Base-by-base conservation (phyloP, 2,888 invertebrate species). In the Scaeva pyrastri region DNA sequence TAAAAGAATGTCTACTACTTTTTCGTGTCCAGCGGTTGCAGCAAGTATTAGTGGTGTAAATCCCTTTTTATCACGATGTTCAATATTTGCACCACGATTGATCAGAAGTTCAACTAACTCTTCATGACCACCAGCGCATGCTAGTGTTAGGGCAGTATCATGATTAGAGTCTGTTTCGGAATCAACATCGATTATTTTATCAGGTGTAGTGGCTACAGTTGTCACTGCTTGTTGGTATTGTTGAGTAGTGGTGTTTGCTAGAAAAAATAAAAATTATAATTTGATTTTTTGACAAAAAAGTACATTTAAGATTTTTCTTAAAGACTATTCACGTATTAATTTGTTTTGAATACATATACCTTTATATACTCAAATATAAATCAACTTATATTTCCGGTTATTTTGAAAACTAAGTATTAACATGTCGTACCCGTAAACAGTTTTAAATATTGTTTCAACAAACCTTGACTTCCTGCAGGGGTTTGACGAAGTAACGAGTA, bases 131-230 rank as follows among this genome's bases (percentile, higher is more conserved):
- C 98, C 98, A 82, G 98, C 98, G 93, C 98, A 99, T 62, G 99
- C 99, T 84, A 99, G 94, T 43, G 99, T 99, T 77, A 99, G 94
- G 73, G 99, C 99, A 5, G 99, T 99, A 93, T 99, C 99, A 93
- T 98, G 98, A 94, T 99, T 99, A 90, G 97, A 98, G 93, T 99
- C 99, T 0, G 99, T 99, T 94, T 98, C 98, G 8, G 98, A 98
- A 93, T 99, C 98, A 88, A 99, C 96, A 92, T 99, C 98, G 94
- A 98, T 96, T 89, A 95, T 95, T 89, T 95, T 95, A 91, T 95
- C 95, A 88, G 95, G 94, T 88, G 94, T 93, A 21, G 89, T 90
- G 14, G 88, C 16, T 5, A 84, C 84, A 75, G 93, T 93, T 88
- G 91, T 92, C 48, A 90, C 90, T 19, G 90, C 90, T 84, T 91